Base-by-base conservation (phyloP, 2,888 invertebrate genomes). In the Pomacea canaliculata region DNA sequence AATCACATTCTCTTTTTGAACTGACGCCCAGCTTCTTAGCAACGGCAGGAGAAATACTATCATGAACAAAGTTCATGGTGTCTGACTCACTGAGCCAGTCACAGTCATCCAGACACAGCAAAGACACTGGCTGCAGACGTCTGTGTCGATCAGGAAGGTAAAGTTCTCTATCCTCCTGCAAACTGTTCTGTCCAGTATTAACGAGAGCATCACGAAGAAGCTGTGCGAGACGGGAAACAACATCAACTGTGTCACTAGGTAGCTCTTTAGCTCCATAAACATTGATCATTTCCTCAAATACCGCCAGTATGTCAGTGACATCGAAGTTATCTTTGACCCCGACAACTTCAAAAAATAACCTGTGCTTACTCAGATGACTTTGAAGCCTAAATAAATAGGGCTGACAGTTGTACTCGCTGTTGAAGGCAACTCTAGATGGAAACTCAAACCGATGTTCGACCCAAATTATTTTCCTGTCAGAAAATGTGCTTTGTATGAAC, bases 21-120 rank as follows among this genome's bases (percentile, higher is more conserved):
- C 74, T 78, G 2, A 82, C 80, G 12, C 79, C 80, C 10, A 86
- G 80, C 63, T 77, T 79, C 76, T 82, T 83, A 27, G 85, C 84
- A n/a, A 82, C 80, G 18, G 81, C 73, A 65, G 76, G 83, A 3
- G 86, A 80, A 27, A 87, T 82, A 23, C 67, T 75, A 13, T 78
- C 78, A 76, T 83, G 82, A 9, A 77, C 78, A 69, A 73, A 78
- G 16, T 78, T 71, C 77, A 80, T 73, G 56, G 23, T 59, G 12
- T 70, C 59, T 12, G 68, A 68, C 27, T 68, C 68, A 2, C 27
- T 68, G 37, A 46, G 68, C 37, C 27, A 68, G 10, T 19, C 37
- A 68, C 37, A 68, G 9, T 68, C 68, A 46, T 68, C 48, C n/a
- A 68, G 48, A 46, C 68, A 68, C 68, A 68, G 9, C 1, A 4